Base-by-base conservation (phyloP, 2,113 vertebrate species). In the Trogon melanurus region DNA sequence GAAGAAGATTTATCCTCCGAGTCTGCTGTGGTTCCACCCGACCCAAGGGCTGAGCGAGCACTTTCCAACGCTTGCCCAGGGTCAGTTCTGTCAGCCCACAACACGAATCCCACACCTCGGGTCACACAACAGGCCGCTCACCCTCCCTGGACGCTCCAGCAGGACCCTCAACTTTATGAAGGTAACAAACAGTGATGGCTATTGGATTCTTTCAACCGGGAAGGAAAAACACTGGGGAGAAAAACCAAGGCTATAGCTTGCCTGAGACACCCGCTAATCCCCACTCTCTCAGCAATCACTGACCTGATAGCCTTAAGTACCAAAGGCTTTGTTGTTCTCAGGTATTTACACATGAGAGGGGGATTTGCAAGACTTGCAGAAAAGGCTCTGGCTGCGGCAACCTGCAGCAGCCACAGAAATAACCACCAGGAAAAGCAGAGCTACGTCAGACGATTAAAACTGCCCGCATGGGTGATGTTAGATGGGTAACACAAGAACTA, bases 301-400 rank as follows among this genome's bases (percentile, higher is more conserved):
- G 60, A 84, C 70, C 72, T 91, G 70, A 95, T 32, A 71, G 61
- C 9, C 50, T 72, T 75, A 95, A 79, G 53, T 6, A 75, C 61
- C 73, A 79, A 73, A 72, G 85, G 76, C 84, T 92, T 87, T 95
- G 66, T 9, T 89, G 61, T 72, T 91, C 87, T 87, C 70, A 50
- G 78, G 70, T 91, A 91, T 92, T 96, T 94, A 89, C 56, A 80
- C 20, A 79, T 36, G 70, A 95, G 78, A 82, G 87, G 70, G 38
- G 66, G 89, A 94, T 94, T 92, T 91, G n/a, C 38, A 85, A 45
- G 80, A 45, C 48, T 50, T 81, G 83, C 44, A 89, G 85, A 70
- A 81, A 96, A 85, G 57, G 21, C 86, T 80, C 86, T 38, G 75
- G 36, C 56, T 64, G 41, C 23, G 25, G 45, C 45, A 76, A 86